Percentiles rank a stretch among this genome's conserved stretches.
Evolutionary conservation across 1,140 invertebrate genomes (phyloP).

Genomic region (Drosophila burlai): DNA sequence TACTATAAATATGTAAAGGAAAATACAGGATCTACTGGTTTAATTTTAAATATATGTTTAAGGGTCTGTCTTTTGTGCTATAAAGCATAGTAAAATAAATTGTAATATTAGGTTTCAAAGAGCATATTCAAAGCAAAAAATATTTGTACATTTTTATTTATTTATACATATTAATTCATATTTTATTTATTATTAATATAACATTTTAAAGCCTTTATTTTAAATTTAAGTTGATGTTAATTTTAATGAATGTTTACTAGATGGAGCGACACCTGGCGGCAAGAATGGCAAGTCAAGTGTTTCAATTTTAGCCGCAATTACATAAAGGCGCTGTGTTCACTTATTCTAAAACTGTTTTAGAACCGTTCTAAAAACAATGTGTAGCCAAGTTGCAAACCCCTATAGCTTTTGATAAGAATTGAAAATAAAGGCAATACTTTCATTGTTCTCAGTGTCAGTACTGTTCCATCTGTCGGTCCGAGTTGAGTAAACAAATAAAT

Average conservation of each 20-base stretch:
- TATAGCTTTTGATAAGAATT: conserved; percentile 2
- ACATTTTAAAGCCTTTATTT: no score
- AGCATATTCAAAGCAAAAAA: no score
- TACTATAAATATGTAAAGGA: neutral
- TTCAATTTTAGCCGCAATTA: neutral
- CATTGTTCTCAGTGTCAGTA: neutral
- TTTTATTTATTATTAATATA: no score
- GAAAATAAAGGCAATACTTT: neutral
- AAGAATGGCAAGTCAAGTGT: neutral
- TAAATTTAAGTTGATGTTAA: no score
- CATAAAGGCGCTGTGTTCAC: neutral
- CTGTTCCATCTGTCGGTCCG: conserved; percentile 1
- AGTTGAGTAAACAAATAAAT: conserved; percentile 5
- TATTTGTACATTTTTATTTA: no score
- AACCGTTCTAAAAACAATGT: neutral
- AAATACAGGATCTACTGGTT: neutral
- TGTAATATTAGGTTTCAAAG: no score
- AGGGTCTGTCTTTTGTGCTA: no score
- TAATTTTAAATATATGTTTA: no score
- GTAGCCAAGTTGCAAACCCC: neutral
- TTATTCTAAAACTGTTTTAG: neutral
- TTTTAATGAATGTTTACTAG: no score
- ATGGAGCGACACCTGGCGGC: neutral
- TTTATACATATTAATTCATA: no score
- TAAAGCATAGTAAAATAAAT: no score